Evolutionary conservation across 2,113 vertebrate species (phyloP), one percentile per base, ranked within the genome.

Genomic region (Potamarius usumacintae): DNA sequence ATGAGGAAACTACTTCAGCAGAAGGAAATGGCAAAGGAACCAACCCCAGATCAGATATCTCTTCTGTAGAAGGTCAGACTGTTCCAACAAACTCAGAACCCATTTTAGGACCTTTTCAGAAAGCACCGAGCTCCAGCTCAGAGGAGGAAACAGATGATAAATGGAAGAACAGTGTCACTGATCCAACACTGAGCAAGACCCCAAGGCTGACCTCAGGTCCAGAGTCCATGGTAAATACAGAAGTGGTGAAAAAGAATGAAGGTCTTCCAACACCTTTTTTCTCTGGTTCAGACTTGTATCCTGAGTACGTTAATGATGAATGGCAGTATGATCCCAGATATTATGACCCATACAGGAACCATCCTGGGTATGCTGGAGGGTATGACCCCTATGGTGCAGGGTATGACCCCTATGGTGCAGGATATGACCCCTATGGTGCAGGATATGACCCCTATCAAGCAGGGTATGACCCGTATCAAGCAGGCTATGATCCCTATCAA

Each of bases 291-390:
- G 53, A 65, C 18, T 15, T 72, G 17, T n/a, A 53, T 55, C 52
- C 50, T 42, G 83, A 65, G 2, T 85, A 85, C 52, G 83, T 85
- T 22, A 85, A 74, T 42, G 83, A 84, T 69, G 83, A 71, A 0
- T 85, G 67, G 83, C 83, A 42, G 57, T 34, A 82, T 82, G 79
- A 82, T 82, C 79, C 79, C 27, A 42, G 55, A 82, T 82, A 82
- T 82, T 82, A 82, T 42, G 79, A 82, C 27, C 79, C 27, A 22
- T 82, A 82, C 57, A 82, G 57, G 50, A 78, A 55, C 82, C 17
- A 84, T 30, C 63, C 14, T 30, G 82, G 11, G 4, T 83, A 83
- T 50, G 58, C 27, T 72, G 69, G 14, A 72, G 71, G 7, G 71
- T 72, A 77, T 52, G 72, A 76, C 72, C 72, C 72, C 42, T 76